Percentiles rank a stretch among this genome's conserved stretches.
Evolutionary conservation across 2,113 vertebrate species (phyloP).

Genomic region (Pyxicephalus adspersus): DNA sequence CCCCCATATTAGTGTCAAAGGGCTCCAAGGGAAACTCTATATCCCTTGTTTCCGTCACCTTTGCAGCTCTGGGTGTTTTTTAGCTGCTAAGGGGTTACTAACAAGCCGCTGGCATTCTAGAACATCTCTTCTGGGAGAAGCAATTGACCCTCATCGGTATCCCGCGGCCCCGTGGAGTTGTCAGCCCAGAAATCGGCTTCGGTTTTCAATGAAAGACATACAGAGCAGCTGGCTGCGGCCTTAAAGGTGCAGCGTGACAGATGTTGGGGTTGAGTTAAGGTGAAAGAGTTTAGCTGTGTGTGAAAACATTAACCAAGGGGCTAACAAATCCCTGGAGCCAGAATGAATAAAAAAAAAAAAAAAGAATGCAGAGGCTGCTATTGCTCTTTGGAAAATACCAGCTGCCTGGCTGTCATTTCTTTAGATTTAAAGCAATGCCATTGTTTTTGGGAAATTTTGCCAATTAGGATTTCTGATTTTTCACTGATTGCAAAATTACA

Average conservation of each 20-base stretch:
- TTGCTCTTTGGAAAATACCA: too few relatives aligned
- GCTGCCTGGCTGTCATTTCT: too few relatives aligned
- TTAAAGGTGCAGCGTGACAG: slow-evolving; percentile 15
- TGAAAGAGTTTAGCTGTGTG: not conserved
- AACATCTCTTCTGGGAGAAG: slow-evolving; percentile 29
- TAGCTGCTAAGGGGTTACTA: not conserved
- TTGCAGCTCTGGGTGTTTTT: too few relatives aligned
- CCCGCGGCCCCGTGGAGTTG: not conserved
- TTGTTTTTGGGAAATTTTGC: too few relatives aligned
- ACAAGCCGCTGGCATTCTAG: not conserved
- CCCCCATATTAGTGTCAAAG: too few relatives aligned
- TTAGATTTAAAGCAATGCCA: too few relatives aligned
- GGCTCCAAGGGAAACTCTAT: too few relatives aligned
- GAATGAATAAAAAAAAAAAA: too few relatives aligned
- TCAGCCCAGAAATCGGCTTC: slow-evolving; percentile 28
- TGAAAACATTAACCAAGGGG: not conserved
- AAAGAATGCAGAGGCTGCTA: too few relatives aligned
- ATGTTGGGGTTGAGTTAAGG: slow-evolving; percentile 20
- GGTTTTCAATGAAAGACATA: slow-evolving; percentile 37
- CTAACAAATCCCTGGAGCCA: not conserved
- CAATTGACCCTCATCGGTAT: slow-evolving; percentile 37
- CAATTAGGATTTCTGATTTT: too few relatives aligned
- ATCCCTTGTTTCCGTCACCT: too few relatives aligned
- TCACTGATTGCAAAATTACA: too few relatives aligned
- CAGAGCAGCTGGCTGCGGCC: slow-evolving; percentile 18